Evolutionary conservation across 2,797 vertebrate genomes (phyloP).

Genomic region (Jordanella pulchra): DNA sequence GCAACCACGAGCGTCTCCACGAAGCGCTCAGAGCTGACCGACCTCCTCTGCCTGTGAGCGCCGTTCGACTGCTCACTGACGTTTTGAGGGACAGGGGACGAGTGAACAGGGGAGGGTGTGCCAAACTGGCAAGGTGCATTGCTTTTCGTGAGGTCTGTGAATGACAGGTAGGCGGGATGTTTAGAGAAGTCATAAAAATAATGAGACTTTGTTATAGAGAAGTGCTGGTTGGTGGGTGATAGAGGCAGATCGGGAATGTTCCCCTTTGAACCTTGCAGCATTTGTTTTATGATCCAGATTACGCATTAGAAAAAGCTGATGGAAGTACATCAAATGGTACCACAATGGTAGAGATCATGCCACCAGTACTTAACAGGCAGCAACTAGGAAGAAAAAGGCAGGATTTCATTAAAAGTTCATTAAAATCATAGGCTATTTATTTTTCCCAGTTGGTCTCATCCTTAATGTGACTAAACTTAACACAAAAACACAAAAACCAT

Average conservation of each 20-base stretch:
- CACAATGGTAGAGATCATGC: no score
- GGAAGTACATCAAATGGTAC: no score
- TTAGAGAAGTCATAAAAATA: constrained; percentile 20
- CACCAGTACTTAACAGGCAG: no score
- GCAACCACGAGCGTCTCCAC: constrained; percentile 98
- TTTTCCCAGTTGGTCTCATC: no score
- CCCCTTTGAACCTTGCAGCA: constrained; percentile 67
- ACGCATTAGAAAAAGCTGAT: constrained; percentile 73
- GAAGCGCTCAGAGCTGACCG: constrained; percentile 94
- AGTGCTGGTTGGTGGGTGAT: constrained; percentile 20
- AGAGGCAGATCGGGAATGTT: constrained; percentile 46
- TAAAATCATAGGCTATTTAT: no score
- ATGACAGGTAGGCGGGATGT: constrained; percentile 63
- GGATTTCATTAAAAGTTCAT: no score
- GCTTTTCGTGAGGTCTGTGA: constrained; percentile 83
- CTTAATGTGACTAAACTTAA: no score
- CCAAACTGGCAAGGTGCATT: constrained; percentile 79
- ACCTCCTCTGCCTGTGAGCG: constrained; percentile 85
- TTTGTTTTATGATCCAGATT: constrained; percentile 79
- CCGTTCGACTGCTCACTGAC: constrained; percentile 65
- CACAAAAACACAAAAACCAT: no score
- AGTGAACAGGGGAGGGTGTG: constrained; percentile 50
- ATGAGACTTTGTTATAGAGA: constrained; percentile 4
- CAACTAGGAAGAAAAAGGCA: no score
- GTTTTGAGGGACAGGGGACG: constrained; percentile 60